Base-by-base conservation (phyloP, 1,140 invertebrate species). In the Pollicipes pollicipes region DNA sequence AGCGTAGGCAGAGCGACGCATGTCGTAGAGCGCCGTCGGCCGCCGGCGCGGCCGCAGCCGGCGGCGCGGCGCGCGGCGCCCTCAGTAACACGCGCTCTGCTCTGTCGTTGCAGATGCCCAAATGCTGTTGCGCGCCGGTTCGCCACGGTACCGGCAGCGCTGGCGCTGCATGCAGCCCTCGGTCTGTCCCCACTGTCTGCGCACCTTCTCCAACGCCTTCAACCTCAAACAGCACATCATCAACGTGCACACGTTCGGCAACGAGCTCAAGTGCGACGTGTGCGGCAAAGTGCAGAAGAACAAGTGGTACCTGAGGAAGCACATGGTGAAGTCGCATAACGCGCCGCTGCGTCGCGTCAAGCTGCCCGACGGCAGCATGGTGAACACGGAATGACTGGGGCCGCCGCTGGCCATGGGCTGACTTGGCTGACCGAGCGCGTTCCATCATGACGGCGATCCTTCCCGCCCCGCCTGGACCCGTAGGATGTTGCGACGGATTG, bases 181-280 rank as follows among this genome's bases (percentile, higher is more conserved):
- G 66, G 73, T 75, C 68, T 77, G 76, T 71, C 74, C 76, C 69
- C 76, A 76, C 74, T 77, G 76, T 74, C 76, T 75, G 75, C 76
- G 76, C 74, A 77, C 76, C 45, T 77, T 77, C 74, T 75, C 73
- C 72, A 77, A 77, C 71, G 75, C 75, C 69, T 77, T 77, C 73
- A 77, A 77, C 73, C 71, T 77, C 72, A 77, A 77, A 74, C 87
- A 88, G 77, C 87, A 88, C 81, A 85, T 88, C 75, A 84, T 86
- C 72, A 88, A 88, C 80, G 85, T 88, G 74, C 87, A 88, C 80
- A 85, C 86, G 69, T 83, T 85, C 71, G 85, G 83, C 74, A 85
- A 84, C 69, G 76, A 75, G 69, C 74, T 76, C 72, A 83, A 84
- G 75, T 84, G 85, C 75, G 84, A 75, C 64, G 70, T 77, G 66